Base-by-base conservation (phyloP, 1,140 invertebrate species). In the Philaenus spumarius region DNA sequence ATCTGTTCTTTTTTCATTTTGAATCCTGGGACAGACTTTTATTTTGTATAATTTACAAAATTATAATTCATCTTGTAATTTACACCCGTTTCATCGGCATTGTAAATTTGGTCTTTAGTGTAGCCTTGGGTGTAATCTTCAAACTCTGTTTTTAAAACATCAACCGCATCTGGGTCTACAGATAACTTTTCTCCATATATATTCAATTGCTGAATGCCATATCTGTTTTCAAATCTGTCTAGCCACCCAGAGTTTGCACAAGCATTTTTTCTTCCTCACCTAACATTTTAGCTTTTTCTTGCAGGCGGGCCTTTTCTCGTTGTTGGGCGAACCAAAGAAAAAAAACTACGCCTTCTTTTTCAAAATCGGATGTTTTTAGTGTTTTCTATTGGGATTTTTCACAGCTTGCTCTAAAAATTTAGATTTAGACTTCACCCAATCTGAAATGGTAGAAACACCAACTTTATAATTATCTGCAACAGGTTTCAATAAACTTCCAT, bases 61-160 rank as follows among this genome's bases (percentile, higher is more conserved):
- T 9, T 30, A 4, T 9, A 30, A 30, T 30, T 30, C 26, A 39
- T 40, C 40, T 62, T 65, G 14, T 37, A 57, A 59, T 53, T 46
- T 5, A 65, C 24, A n/a, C 59, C 62, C 7, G 58, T 62, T 48
- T 65, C 56, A 50, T 65, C 59, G 1, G 55, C 22, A 53, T 63
- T 65, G 37, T 64, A 65, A 39, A 63, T 59, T 50, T 64, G 60
- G 9, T 58, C 42, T 35, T 48, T 55, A n/a, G 3, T 47, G 7
- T 56, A 37, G 6, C 34, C 2, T 39, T 60, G 17, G n/a, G 37
- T 50, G 14, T 19, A 46, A 48, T 42, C 45, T 15, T 22, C 55
- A 55, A 34, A 35, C 45, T 30, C 26, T 50, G 45, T 30, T 15
- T 50, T 37, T 11, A 23, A 60, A 17, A 51, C 37, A 52, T 17